Base-by-base conservation (phyloP, 64 coral and sea anemone species). In the Montipora capricornis region DNA sequence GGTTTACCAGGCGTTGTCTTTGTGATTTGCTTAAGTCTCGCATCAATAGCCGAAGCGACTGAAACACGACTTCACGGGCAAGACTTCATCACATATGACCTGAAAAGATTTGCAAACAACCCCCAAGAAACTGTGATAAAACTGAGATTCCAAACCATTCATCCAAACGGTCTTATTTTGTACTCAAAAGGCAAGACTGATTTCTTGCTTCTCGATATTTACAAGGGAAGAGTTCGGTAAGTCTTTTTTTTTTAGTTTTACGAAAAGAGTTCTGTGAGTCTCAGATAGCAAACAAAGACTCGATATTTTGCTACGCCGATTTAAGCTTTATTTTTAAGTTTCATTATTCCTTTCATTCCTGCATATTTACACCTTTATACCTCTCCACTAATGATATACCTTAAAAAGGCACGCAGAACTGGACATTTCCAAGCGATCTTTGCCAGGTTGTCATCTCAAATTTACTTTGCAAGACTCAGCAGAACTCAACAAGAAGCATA, bases 61-160 rank as follows among this genome's bases (percentile, higher is more conserved):
- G 62, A 86, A 50, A 14, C 66, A 8, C 62, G 47, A 20, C 82
- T 86, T 5, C 14, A 22, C 8, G 82, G 82, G 44, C 2, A 24
- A 69, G 46, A 51, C 11, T 86, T 49, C 50, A 86, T 86, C 10
- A 86, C 66, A 44, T 86, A 73, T 44, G 37, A 50, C 8, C 44
- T 71, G 11, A 71, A 68, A 71, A 19, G 7, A 71, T 9, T 10
- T 19, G 46, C 5, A n/a, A 12, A 47, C 62, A 75, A 78, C 4
- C 45, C 82, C 10, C 37, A 64, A 12, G 4, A 86, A 19, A 86
- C 82, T n/a, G 66, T 22, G 45, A 71, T 86, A 10, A 86, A 48
- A 48, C 26, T 93, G 22, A 59, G 84, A 68, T 93, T 93, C 64
- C 85, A 87, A 61, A 88, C 92, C 5, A 93, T 93, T 68, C 92